These are phyloP conservation scores for Helarctos malayanus DNA, from an alignment of 2,797 vertebrate genomes.

Conservation along the genomic window DNA sequence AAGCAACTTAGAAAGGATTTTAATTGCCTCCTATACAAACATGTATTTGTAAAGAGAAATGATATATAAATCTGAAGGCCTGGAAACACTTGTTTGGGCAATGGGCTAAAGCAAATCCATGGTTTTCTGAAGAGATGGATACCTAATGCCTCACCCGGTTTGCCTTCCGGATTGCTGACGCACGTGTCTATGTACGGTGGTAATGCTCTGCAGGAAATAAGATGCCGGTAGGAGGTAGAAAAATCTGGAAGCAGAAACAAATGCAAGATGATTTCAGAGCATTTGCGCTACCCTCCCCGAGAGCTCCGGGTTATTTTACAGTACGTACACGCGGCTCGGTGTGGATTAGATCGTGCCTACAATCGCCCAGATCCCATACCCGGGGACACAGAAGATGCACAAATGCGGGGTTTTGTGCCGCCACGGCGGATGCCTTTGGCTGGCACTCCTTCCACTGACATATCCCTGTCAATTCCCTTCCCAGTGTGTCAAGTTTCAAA, in stretches of 20 bases:
- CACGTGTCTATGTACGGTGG: accelerated
- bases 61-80: conserved; percentile 80
- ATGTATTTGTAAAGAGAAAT: conserved; percentile 84
- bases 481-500: neutral
- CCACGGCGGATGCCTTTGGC: accelerated
- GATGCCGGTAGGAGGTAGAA: neutral
- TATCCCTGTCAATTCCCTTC: neutral
- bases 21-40: conserved; percentile 88
- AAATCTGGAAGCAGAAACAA: neutral
- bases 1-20: conserved; percentile 85
- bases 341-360: accelerated
- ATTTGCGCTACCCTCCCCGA: accelerated
- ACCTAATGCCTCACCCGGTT: neutral
- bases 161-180: neutral
- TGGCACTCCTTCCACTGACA: neutral
- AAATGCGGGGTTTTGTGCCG: accelerated
- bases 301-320: neutral
- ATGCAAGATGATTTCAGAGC: neutral
- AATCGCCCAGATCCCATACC: accelerated
- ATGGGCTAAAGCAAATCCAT: conserved; percentile 38
- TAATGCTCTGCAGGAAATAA: neutral
- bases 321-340: accelerated
- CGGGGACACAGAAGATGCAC: too few relatives aligned
- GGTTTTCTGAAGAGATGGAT: conserved; percentile 27
- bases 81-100: conserved; percentile 63